phyloP scores from a whole-genome alignment of 2,797 vertebrate species.

The Takifugu rubripes region DNA sequence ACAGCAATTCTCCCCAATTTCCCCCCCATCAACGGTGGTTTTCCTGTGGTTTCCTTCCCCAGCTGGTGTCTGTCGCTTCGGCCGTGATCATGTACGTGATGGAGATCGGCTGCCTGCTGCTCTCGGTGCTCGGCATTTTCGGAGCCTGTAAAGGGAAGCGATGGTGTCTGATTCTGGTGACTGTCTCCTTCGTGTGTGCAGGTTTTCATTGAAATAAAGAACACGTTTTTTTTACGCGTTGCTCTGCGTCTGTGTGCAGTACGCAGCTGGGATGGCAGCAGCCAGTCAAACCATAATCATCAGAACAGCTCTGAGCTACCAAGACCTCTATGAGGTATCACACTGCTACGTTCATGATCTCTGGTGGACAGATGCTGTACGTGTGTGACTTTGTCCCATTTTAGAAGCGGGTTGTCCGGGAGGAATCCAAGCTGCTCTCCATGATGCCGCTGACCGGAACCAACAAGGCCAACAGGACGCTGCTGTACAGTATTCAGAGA shows the following conservation, averaged over 20 bases:
- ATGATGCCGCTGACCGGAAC: constrained; percentile 67
- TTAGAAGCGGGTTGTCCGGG: constrained; percentile 61
- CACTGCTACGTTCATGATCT: background rate
- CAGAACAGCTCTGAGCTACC: constrained; percentile 66
- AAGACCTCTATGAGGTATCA: constrained; percentile 69
- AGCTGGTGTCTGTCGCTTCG: constrained; percentile 65
- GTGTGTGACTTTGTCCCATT: background rate
- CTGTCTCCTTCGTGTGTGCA: background rate
- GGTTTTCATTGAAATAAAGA: background rate
- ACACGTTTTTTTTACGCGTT: background rate
- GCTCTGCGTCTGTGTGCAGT: constrained; percentile 43
- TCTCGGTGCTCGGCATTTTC: constrained; percentile 65
- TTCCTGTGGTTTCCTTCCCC: constrained; percentile 8
- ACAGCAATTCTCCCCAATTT: background rate
- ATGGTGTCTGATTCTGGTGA: constrained; percentile 74
- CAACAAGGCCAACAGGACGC: constrained; percentile 67
- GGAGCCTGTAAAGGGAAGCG: constrained; percentile 67
- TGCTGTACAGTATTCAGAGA: constrained; percentile 65
- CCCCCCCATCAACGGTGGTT: background rate
- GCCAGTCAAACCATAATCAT: constrained; percentile 73
- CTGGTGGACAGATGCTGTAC: background rate
- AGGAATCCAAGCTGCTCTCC: constrained; percentile 61
- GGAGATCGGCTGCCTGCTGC: constrained; percentile 66
- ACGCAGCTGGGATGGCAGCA: constrained; percentile 68
- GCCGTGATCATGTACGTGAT: constrained; percentile 64